Base-by-base conservation (phyloP, 2,113 vertebrate species). In the Bostrychus sinensis region DNA sequence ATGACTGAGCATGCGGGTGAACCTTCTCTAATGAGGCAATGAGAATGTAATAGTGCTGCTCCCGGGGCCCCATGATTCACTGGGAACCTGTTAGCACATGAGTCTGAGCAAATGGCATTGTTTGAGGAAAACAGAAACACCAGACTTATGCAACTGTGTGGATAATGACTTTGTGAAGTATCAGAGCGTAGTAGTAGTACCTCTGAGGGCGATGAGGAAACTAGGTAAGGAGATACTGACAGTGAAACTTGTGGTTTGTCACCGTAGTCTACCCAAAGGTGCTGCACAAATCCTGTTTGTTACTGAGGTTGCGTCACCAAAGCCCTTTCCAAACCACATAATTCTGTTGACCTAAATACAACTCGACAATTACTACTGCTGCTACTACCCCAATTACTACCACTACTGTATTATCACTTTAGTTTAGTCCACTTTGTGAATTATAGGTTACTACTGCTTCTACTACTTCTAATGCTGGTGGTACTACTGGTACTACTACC, bases 81-180 rank as follows among this genome's bases (percentile, higher is more conserved):
- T 22, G 19, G 3, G 10, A 26, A 37, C 20, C 3, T 30, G 56
- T 16, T 23, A 36, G 7, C 30, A 61, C 53, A 58, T 58, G 53
- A 11, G 46, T 50, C 17, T 22, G 2, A 68, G 8, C 43, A 25
- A 20, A 38, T 48, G 30, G 5, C 19, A 57, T 53, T 5, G 13
- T 43, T 53, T 56, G 30, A 32, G 22, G 7, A 46, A 55, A 41
- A 43, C 25, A 45, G 41, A 73, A 85, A 80, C 9, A 41, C 73
- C 77, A 37, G 5, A 30, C 23, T 84, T 80, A 70, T 55, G 83
- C 71, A 86, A 80, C 16, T 2, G 7, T 1, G 26, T 57, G 25
- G 0, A 28, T 19, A 41, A 59, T 76, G 57, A 66, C 2, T 26
- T 25, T 28, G 16, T 11, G 20, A 1, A 30, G 12, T 43, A 39